Conservation (phyloP, 2,113 vertebrate species). For the Tonatia bakeri region DNA sequence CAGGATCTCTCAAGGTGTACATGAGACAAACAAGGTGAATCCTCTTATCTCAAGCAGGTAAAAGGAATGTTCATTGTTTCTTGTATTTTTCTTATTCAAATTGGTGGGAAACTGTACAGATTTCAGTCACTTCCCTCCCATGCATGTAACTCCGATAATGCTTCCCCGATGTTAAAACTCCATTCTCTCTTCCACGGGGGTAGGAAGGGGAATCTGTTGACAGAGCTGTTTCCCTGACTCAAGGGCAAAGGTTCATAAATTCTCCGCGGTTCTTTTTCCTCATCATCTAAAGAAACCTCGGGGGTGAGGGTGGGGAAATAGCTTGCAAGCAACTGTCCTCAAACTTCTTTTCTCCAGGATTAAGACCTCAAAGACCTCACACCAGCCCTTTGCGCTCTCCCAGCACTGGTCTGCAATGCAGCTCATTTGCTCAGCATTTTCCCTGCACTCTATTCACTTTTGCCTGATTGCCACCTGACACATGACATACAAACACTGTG, state of each 20-base stretch:
- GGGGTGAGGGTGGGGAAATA: no score
- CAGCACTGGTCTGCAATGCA: fast-evolving
- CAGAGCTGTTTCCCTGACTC: not conserved
- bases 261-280: not conserved
- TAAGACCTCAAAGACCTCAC: not conserved
- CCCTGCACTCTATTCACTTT: not conserved
- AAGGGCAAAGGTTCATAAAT: not conserved
- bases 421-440: fast-evolving
- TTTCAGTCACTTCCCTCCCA: not conserved
- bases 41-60: not conserved
- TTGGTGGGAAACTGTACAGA: not conserved
- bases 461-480: not conserved
- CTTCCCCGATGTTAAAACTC: not conserved
- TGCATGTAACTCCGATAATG: fast-evolving
- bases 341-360: not conserved
- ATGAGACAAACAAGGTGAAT: not conserved
- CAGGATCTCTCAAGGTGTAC: not conserved
- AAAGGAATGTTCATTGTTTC: not conserved
- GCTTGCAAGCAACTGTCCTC: not conserved
- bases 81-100: not conserved
- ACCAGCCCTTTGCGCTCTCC: fast-evolving
- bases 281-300: not conserved
- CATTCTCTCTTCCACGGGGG: fast-evolving
- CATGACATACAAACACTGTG: no score
- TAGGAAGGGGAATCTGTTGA: not conserved